A percentile compares a stretch with the other conserved stretches of the same genome.
Evolutionary conservation across 2,113 vertebrate genomes (phyloP).

Genomic region (Pterocles gutturalis): DNA sequence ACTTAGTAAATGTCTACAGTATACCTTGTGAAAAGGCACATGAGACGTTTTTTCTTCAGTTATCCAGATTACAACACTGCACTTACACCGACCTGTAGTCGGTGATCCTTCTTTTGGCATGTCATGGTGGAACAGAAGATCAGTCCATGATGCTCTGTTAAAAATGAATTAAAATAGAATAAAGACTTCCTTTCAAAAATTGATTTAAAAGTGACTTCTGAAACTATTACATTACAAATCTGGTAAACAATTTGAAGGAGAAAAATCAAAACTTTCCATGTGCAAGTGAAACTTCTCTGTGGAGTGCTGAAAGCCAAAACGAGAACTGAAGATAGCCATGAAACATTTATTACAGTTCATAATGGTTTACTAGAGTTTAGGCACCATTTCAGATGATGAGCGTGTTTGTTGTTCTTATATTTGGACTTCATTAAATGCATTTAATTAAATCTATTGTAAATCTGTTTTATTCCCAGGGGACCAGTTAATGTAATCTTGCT

Average conservation of each 20-base stretch:
- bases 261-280: not conserved
- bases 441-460: constrained; percentile 70
- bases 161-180: not conserved
- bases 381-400: not conserved
- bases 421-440: constrained; percentile 62
- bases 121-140: not conserved
- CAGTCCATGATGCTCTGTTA: not conserved
- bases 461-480: constrained; percentile 26
- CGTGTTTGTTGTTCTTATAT: constrained; percentile 14
- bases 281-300: not conserved
- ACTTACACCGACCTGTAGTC: not conserved
- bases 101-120: not conserved
- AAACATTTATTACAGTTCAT: not conserved
- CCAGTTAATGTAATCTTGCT: constrained; percentile 63
- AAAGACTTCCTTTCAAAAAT: not conserved
- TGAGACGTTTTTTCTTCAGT: not conserved
- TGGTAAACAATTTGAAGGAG: not conserved
- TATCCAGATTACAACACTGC: not conserved
- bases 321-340: not conserved
- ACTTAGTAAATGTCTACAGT: not conserved
- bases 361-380: constrained; percentile 9
- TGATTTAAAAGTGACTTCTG: not conserved
- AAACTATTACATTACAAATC: not conserved
- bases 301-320: not conserved
- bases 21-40: not conserved